Conservation (phyloP, 2,888 invertebrate genomes). For the Drosophila phalerata region DNA sequence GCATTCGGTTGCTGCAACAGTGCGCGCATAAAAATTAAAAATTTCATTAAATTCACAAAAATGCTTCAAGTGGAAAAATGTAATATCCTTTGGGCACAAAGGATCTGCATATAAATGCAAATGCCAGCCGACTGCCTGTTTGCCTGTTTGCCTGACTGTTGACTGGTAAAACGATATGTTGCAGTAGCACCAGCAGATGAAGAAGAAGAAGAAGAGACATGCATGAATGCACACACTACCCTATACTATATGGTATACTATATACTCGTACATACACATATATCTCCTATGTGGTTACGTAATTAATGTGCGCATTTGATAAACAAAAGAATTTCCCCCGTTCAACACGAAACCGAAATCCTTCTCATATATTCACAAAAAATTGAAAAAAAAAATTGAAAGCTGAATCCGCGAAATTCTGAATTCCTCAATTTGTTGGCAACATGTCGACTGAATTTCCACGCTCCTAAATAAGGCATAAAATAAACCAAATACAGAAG, state of each 20-base stretch:
- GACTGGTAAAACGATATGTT: constrained; percentile 61
- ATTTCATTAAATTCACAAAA: constrained; percentile 81
- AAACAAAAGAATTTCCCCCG: constrained; percentile 40
- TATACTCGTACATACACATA: constrained; percentile 8
- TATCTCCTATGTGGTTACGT: constrained; percentile 42
- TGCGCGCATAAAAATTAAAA: constrained; percentile 77
- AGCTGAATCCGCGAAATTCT: not conserved
- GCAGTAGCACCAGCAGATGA: not conserved
- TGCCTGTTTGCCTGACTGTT: constrained; percentile 3
- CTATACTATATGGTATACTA: not conserved
- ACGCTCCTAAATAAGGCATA: too few relatives aligned
- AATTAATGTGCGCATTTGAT: constrained; percentile 63
- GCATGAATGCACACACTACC: constrained; percentile 59
- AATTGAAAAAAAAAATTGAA: not conserved
- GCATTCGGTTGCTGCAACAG: constrained; percentile 20
- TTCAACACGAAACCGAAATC: constrained; percentile 8
- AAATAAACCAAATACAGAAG: too few relatives aligned
- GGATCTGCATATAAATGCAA: constrained; percentile 75
- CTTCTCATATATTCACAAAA: not conserved
- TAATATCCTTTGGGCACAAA: constrained; percentile 82
- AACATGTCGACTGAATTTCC: not conserved
- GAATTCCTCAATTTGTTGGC: not conserved
- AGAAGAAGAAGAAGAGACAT: constrained; percentile 22
- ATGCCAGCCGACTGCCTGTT: constrained; percentile 30
- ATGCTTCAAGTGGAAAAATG: constrained; percentile 81